Conservation (phyloP, 2,888 invertebrate species). For the Amblyjoppa proteus region DNA sequence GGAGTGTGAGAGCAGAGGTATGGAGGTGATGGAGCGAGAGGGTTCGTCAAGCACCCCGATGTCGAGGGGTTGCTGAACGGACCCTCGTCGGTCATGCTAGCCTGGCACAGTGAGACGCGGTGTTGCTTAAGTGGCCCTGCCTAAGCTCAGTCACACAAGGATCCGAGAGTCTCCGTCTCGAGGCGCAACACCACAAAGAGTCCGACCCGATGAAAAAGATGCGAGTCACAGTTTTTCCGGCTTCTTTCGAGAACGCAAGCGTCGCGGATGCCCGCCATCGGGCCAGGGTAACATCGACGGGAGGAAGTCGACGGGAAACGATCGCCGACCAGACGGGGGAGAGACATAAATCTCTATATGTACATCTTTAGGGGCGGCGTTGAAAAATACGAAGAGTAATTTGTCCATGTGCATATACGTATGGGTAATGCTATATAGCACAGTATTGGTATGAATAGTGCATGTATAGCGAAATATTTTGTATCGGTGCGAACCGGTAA, state of each 20-base stretch:
- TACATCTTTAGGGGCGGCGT: too few species aligned
- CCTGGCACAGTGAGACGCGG: slow-evolving; percentile 82
- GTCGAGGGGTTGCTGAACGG: slow-evolving; percentile 52
- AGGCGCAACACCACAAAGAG: slow-evolving; percentile 74
- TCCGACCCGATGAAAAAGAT: slow-evolving; percentile 77
- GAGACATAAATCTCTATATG: slow-evolving; percentile 1
- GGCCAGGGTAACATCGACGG: slow-evolving; percentile 76
- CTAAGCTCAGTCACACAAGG: slow-evolving; percentile 69
- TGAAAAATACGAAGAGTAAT: too few species aligned
- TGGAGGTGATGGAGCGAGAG: slow-evolving; percentile 36
- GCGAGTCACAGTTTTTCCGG: slow-evolving; percentile 78
- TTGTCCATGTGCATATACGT: not conserved
- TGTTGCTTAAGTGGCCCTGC: slow-evolving; percentile 81
- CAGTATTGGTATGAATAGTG: not conserved
- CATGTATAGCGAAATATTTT: slow-evolving; percentile 48
- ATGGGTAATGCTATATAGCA: not conserved
- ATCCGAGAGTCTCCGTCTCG: slow-evolving; percentile 71
- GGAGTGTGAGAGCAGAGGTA: slow-evolving; percentile 36
- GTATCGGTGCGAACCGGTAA: slow-evolving; percentile 61
- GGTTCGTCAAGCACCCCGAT: not conserved
- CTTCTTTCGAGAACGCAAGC: slow-evolving; percentile 83
- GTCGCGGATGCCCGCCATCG: slow-evolving; percentile 84
- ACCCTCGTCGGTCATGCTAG: slow-evolving; percentile 78
- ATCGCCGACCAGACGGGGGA: slow-evolving; percentile 11
- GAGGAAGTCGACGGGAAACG: slow-evolving; percentile 54